A percentile compares a stretch with the other conserved stretches of the same genome.
Evolutionary conservation across 2,888 invertebrate genomes (phyloP).

Genomic region (Acrocyrtus sp.): DNA sequence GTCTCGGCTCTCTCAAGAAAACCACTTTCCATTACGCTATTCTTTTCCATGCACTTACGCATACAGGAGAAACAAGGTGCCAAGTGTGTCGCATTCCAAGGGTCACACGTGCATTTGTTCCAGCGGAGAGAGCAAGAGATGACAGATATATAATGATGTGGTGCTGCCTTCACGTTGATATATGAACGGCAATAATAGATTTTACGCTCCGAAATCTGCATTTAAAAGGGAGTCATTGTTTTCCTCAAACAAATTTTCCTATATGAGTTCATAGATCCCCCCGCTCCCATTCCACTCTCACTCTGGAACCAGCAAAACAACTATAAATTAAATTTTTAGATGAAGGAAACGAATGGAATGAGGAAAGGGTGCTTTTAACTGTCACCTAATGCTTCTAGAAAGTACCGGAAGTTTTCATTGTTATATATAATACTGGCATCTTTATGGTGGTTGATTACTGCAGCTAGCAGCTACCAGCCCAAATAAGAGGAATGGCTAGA

Average conservation of each 20-base stretch:
- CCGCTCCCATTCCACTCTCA: too few species aligned
- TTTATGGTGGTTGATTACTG: too few species aligned
- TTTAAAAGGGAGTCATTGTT: conserved; percentile 22
- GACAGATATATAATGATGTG: not conserved
- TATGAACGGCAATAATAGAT: not conserved
- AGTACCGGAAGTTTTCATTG: too few species aligned
- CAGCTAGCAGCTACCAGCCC: too few species aligned
- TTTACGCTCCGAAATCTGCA: not conserved
- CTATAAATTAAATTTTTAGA: too few species aligned
- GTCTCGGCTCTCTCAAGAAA: conserved; percentile 33
- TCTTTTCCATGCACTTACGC: conserved; percentile 26
- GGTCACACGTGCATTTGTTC: conserved; percentile 62
- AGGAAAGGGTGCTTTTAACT: too few species aligned
- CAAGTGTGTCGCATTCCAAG: conserved; percentile 59
- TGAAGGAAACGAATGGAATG: too few species aligned
- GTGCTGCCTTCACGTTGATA: not conserved
- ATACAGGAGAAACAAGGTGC: conserved; percentile 53
- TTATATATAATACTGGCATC: too few species aligned
- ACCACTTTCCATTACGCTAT: conserved; percentile 57
- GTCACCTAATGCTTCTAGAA: too few species aligned
- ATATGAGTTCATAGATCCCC: too few species aligned
- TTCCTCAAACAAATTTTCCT: conserved; percentile 13
- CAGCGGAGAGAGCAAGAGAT: not conserved
- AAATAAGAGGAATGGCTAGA: too few species aligned
- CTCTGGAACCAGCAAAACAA: too few species aligned